A percentile compares a stretch with the other conserved stretches of the same genome.
Evolutionary conservation across 1,140 invertebrate genomes (phyloP).

Genomic region (Pomacea maculata): DNA sequence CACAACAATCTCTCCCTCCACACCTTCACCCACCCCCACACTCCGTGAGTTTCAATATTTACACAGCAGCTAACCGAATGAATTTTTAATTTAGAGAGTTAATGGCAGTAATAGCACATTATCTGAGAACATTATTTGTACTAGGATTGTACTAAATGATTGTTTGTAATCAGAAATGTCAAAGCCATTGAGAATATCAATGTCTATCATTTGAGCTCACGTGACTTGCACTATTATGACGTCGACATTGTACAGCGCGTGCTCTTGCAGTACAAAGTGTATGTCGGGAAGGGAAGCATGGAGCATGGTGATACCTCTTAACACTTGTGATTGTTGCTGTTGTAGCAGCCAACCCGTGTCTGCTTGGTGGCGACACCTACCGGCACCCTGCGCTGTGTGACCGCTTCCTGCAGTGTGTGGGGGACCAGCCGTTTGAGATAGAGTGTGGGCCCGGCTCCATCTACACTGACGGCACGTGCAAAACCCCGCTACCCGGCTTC

Average conservation of each 20-base stretch:
- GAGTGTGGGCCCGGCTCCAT: background rate
- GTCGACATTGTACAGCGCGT: background rate
- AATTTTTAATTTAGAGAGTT: no score
- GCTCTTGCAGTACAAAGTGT: background rate
- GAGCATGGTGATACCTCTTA: background rate
- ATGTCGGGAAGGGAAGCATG: no score
- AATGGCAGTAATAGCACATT: no score
- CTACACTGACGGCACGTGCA: background rate
- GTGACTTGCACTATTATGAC: background rate
- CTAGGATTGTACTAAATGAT: background rate
- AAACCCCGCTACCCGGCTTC: background rate
- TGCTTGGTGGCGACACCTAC: background rate
- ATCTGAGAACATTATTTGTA: background rate
- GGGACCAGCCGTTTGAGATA: background rate
- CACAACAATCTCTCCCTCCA: background rate
- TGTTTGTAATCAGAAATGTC: background rate
- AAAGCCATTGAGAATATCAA: background rate
- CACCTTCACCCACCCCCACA: background rate
- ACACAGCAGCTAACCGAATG: no score
- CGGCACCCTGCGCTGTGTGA: background rate
- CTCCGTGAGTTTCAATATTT: background rate
- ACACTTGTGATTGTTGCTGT: background rate
- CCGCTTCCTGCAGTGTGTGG: background rate
- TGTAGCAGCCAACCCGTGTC: background rate
- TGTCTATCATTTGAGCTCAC: background rate